These are phyloP conservation scores for Pituophis catenifer DNA, from an alignment of 2,113 vertebrate species.

Conservation along the genomic window DNA sequence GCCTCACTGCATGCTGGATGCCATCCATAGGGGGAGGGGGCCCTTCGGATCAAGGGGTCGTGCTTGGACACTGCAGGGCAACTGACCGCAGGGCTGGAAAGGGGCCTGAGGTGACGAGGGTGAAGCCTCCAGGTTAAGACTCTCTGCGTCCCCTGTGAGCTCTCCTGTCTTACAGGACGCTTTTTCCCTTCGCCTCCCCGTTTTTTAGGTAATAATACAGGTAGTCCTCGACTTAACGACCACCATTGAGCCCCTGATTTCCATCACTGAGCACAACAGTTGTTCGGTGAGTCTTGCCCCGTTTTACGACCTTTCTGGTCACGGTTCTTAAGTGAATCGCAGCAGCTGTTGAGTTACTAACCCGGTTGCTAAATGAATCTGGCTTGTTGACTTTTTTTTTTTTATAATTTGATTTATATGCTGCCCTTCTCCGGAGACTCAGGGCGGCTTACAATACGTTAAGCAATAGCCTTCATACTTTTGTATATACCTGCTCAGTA, in stretches of 20 bases:
- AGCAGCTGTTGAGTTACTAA: background rate
- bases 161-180: no score
- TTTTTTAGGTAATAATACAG: no score
- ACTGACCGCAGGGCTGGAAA: background rate
- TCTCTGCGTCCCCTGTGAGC: no score
- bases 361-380: background rate
- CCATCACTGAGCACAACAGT: background rate
- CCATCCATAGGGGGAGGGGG: background rate
- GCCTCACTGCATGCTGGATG: conserved; percentile 55
- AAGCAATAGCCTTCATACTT: no score
- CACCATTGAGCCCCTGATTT: background rate
- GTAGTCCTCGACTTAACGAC: background rate
- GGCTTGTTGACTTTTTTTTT: background rate
- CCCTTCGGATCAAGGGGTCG: background rate
- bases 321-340: no score
- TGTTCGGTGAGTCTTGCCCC: background rate
- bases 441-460: no score
- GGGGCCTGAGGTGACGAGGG: background rate
- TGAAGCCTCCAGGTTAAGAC: background rate
- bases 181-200: fast-evolving
- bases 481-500: no score
- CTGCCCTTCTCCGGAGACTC: no score
- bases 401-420: no score
- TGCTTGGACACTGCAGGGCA: conserved; percentile 53
- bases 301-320: background rate